Percentiles rank a stretch among this genome's conserved stretches.
Evolutionary conservation across 2,113 vertebrate genomes (phyloP).

Genomic region (Trematocara nigrifrons): DNA sequence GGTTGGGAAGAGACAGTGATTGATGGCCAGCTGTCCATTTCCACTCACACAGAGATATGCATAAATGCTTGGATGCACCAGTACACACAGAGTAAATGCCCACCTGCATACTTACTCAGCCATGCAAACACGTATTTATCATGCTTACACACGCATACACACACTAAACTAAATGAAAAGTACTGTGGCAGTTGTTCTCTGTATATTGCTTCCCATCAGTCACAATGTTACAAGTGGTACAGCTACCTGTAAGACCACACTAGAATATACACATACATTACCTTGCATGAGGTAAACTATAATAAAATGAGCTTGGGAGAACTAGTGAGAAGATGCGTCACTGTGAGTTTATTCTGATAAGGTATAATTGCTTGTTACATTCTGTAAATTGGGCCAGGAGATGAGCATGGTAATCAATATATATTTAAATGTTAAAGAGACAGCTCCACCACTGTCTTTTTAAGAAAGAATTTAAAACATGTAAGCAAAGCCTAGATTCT

Average conservation of each 20-base stretch:
- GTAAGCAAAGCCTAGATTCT: neutral
- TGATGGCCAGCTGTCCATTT: constrained; percentile 6
- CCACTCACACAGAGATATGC: neutral
- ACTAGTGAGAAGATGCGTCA: neutral
- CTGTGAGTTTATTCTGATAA: neutral
- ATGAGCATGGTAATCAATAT: neutral
- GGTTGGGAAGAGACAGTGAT: constrained; percentile 4
- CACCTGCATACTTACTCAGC: neutral
- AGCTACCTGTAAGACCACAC: neutral
- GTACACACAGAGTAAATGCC: neutral
- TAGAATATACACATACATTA: neutral
- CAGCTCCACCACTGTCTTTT: neutral
- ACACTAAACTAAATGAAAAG: neutral
- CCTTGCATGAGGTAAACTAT: neutral
- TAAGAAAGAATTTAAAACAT: neutral
- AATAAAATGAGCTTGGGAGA: neutral
- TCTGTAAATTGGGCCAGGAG: neutral
- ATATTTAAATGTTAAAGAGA: fast-evolving
- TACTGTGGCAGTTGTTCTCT: neutral
- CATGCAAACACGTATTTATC: neutral
- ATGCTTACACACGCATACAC: neutral
- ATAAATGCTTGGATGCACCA: neutral
- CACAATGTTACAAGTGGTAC: neutral
- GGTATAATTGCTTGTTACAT: neutral
- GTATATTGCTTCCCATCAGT: neutral